A percentile compares a stretch with the other conserved stretches of the same genome.
phyloP scores from a whole-genome alignment of 2,113 vertebrate species.

The Morone saxatilis region DNA sequence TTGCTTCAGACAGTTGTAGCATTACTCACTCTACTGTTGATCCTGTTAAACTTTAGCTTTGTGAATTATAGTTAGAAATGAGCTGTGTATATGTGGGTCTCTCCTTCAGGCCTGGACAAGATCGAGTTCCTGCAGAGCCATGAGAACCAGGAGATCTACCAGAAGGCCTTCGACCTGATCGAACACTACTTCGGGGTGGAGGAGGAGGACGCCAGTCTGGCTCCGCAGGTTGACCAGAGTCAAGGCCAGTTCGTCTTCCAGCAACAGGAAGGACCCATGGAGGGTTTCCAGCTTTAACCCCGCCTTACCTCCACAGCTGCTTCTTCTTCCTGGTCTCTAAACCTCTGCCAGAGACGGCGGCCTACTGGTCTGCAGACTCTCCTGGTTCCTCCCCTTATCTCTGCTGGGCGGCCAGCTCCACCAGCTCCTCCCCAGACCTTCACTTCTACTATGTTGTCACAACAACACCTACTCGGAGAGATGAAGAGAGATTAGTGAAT shows the following conservation, averaged over 20 bases:
- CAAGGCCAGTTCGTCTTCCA: constrained; percentile 94
- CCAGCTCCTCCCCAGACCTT: constrained; percentile 4
- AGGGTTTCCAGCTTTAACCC: constrained; percentile 91
- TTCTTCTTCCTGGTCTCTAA: background rate
- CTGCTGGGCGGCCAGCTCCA: constrained; percentile 18
- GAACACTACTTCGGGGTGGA: constrained; percentile 97
- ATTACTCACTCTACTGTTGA: too few species aligned
- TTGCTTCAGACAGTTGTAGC: too few species aligned
- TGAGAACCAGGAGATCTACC: constrained; percentile 98
- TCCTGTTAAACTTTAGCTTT: background rate
- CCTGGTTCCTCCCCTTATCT: background rate
- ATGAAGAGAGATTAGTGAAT: constrained; percentile 29
- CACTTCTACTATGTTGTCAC: constrained; percentile 1
- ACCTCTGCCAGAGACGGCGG: background rate
- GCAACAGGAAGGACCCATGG: constrained; percentile 92
- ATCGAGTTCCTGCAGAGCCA: constrained; percentile 99
- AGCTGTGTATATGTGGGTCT: background rate
- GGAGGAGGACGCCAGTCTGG: constrained; percentile 91
- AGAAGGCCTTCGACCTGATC: constrained; percentile 97
- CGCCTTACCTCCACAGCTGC: background rate
- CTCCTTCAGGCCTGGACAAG: constrained; percentile 91
- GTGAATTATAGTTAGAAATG: background rate
- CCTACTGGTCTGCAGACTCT: constrained; percentile 9
- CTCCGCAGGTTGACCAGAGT: constrained; percentile 92
- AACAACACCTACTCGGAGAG: constrained; percentile 5